Conservation (phyloP, 2,113 vertebrate genomes). For the Spea multiplicata region DNA sequence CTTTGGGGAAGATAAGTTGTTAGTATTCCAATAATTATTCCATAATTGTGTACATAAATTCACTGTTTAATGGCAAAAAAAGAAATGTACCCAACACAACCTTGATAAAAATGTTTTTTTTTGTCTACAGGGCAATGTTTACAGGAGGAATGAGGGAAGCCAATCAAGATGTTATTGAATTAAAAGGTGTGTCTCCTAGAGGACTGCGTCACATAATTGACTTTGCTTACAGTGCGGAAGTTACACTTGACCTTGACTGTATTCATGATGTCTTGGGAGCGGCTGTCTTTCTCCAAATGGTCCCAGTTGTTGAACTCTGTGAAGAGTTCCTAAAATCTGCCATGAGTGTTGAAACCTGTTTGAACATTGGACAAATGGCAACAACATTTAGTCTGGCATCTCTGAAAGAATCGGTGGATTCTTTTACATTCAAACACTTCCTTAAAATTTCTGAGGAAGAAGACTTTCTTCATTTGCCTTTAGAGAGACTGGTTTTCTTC, state of each 20-base stretch:
- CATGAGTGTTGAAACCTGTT: conserved; percentile 95
- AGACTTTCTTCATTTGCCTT: conserved; percentile 91
- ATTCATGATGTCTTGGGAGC: conserved; percentile 96
- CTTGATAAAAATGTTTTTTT: conserved; percentile 31
- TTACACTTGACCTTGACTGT: conserved; percentile 91
- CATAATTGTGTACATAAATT: no score
- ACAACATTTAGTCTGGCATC: conserved; percentile 91
- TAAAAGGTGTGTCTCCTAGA: conserved; percentile 87
- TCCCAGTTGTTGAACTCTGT: conserved; percentile 91
- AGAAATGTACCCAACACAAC: no score
- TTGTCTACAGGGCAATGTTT: conserved; percentile 89
- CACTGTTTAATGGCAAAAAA: no score
- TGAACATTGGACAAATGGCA: conserved; percentile 97
- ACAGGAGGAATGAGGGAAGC: conserved; percentile 95
- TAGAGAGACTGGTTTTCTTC: conserved; percentile 92
- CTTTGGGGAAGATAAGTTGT: no score
- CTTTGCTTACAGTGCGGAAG: conserved; percentile 94
- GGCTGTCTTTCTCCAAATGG: conserved; percentile 96
- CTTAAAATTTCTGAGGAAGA: conserved; percentile 92
- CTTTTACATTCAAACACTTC: conserved; percentile 93
- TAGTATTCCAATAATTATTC: no score
- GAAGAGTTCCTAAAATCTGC: conserved; percentile 96
- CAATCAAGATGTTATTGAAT: conserved; percentile 85
- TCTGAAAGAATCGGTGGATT: conserved; percentile 88
- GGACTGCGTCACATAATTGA: conserved; percentile 94